Evolutionary conservation across 2,888 invertebrate species (phyloP).

Genomic region (Keiferia lycopersicella): DNA sequence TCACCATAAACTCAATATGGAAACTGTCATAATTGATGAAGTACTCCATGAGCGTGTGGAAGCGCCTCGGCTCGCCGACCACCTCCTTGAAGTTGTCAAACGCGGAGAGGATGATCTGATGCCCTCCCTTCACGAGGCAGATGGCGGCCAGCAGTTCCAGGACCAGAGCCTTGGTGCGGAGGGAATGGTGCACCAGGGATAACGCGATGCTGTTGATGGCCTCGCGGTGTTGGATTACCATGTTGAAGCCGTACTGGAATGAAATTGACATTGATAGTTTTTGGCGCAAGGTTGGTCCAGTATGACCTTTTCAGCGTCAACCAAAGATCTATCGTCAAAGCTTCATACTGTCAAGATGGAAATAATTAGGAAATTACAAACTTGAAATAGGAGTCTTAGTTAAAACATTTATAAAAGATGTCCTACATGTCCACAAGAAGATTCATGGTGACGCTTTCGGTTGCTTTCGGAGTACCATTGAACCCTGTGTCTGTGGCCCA

Average conservation of each 20-base stretch:
- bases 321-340: no score
- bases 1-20: conserved; percentile 99
- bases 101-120: conserved; percentile 97
- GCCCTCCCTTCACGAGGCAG: conserved; percentile 99
- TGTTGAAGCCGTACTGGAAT: conserved; percentile 96
- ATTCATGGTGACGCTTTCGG: no score
- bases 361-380: no score
- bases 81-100: conserved; percentile 98
- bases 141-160: conserved; percentile 98
- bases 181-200: conserved; percentile 97
- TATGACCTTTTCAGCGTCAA: no score
- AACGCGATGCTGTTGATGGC: conserved; percentile 99
- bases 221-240: conserved; percentile 98
- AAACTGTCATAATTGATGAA: conserved; percentile 98
- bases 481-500: no score
- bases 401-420: no score
- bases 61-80: conserved; percentile 92
- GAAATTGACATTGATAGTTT: neutral
- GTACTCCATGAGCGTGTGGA: conserved; percentile 98
- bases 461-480: no score
- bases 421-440: no score
- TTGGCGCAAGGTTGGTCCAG: no score
- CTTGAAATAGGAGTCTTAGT: no score
- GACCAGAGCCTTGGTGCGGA: conserved; percentile 98
- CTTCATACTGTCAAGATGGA: no score